A percentile compares a stretch with the other conserved stretches of the same genome.
phyloP scores from a whole-genome alignment of 2,113 vertebrate species.

The Nycticebus coucang region DNA sequence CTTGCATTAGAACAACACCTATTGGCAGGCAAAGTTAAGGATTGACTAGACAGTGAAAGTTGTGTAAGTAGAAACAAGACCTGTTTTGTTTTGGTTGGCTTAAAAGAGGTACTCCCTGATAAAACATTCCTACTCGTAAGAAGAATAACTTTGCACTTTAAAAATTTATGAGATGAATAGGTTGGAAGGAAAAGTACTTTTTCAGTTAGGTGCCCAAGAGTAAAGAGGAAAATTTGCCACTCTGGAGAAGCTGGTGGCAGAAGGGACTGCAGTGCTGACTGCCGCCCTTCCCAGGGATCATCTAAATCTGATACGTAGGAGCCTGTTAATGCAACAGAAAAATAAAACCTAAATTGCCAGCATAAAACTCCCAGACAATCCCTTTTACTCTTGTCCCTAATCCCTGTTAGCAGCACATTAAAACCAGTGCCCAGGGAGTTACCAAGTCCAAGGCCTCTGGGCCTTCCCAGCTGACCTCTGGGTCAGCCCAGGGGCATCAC shows the following conservation, averaged over 20 bases:
- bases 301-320: neutral
- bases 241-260: too few species aligned
- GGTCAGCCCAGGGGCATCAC: neutral
- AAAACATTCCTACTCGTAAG: neutral
- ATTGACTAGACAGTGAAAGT: too few species aligned
- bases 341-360: neutral
- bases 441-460: fast-evolving
- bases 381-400: neutral
- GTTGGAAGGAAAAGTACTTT: neutral
- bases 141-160: neutral
- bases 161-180: neutral
- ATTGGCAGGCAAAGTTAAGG: neutral
- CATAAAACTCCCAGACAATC: neutral
- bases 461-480: too few species aligned
- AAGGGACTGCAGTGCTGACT: fast-evolving
- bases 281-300: neutral
- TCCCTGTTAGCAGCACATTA: neutral
- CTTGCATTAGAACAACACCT: neutral
- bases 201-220: fast-evolving
- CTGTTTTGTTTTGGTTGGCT: neutral
- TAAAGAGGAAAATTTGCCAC: fast-evolving
- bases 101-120: neutral
- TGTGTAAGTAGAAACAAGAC: neutral
- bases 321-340: neutral
- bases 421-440: fast-evolving